A percentile compares a stretch with the other conserved stretches of the same genome.
phyloP scores from a whole-genome alignment of 1,140 invertebrate species.

The Paraescarpia echinospica region DNA sequence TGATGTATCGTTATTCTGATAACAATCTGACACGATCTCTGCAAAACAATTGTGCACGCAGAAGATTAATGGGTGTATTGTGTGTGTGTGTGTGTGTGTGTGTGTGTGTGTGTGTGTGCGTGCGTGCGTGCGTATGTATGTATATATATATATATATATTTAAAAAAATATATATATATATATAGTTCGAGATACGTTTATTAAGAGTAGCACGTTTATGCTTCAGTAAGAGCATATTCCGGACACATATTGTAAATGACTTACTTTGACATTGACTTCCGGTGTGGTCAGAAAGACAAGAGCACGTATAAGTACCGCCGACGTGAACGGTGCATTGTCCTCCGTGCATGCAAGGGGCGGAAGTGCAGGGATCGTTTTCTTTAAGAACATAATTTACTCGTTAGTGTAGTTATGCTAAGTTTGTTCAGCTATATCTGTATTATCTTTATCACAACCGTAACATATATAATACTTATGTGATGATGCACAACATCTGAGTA shows the following conservation, averaged over 20 bases:
- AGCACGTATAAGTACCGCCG: not conserved
- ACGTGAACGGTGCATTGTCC: not conserved
- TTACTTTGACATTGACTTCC: not conserved
- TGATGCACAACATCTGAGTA: too few relatives aligned
- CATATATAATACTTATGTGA: too few relatives aligned
- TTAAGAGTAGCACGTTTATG: too few relatives aligned
- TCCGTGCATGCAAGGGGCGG: not conserved
- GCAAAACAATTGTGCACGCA: too few relatives aligned
- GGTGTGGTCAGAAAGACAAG: not conserved
- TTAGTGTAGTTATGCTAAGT: too few relatives aligned
- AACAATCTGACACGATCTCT: too few relatives aligned
- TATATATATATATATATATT: not conserved
- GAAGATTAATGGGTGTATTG: not conserved
- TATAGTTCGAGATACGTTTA: too few relatives aligned
- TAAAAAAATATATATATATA: not conserved
- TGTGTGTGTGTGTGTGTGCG: constrained; percentile 18
- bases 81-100: constrained; percentile 23
- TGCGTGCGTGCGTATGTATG: constrained; percentile 13
- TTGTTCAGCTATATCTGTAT: too few relatives aligned
- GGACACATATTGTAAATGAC: not conserved
- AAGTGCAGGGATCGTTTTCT: not conserved
- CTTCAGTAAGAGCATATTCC: too few relatives aligned
- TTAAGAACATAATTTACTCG: not conserved
- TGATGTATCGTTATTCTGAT: too few relatives aligned
- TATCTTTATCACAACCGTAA: too few relatives aligned